Conservation (phyloP, 2,113 vertebrate species). For the Rhegmatorhina hoffmannsi region DNA sequence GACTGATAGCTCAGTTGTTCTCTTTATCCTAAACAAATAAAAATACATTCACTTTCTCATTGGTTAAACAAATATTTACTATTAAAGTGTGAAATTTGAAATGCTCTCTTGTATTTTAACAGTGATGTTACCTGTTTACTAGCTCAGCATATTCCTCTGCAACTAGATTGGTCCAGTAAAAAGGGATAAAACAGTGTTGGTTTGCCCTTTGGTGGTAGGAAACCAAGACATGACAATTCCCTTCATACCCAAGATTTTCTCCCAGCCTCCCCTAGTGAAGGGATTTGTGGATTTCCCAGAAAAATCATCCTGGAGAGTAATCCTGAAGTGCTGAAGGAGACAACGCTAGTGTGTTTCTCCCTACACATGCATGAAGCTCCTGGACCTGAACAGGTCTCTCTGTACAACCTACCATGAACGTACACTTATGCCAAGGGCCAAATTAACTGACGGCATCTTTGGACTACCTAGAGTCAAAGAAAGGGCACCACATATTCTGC, state of each 20-base stretch:
- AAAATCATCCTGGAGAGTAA: background rate
- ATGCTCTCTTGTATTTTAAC: background rate
- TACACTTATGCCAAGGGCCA: background rate
- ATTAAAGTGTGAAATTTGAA: background rate
- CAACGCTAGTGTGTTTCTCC: background rate
- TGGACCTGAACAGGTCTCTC: background rate
- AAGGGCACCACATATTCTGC: background rate
- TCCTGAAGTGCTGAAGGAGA: background rate
- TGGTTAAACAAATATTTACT: slow-evolving; percentile 44
- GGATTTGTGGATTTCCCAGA: background rate
- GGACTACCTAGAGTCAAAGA: background rate
- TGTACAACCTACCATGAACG: background rate
- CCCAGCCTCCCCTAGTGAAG: background rate
- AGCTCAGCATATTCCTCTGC: background rate
- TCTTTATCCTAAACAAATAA: slow-evolving; percentile 18
- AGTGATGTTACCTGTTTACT: background rate
- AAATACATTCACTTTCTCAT: slow-evolving; percentile 6
- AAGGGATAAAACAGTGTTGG: background rate
- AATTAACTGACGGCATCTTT: background rate
- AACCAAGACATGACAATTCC: background rate
- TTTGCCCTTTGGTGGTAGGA: background rate
- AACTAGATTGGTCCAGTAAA: background rate
- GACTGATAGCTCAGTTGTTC: slow-evolving; percentile 15
- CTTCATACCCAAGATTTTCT: background rate
- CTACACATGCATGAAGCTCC: background rate